These are phyloP conservation scores for Lota lota DNA, from an alignment of 2,113 vertebrate genomes.

Conservation along the genomic window DNA sequence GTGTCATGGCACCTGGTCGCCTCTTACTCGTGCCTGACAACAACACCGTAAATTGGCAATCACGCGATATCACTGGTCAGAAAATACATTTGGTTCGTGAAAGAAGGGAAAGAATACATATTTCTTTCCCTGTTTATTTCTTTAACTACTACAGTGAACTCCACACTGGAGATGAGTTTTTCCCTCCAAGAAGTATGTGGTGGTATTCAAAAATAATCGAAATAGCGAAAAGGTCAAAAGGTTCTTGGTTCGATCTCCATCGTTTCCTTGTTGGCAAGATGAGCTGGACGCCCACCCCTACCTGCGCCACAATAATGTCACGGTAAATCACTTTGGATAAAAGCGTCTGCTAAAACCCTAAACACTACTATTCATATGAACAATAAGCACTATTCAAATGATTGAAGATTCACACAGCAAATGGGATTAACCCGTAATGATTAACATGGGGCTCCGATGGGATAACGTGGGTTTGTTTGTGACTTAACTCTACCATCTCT, in stretches of 20 bases:
- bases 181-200: too few species aligned
- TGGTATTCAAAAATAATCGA: too few species aligned
- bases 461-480: neutral
- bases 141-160: neutral
- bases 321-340: too few species aligned
- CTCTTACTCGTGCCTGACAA: slow-evolving; percentile 16
- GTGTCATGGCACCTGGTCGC: slow-evolving; percentile 20
- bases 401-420: neutral
- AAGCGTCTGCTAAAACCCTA: too few species aligned
- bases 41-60: slow-evolving; percentile 43
- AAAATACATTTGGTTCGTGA: slow-evolving; percentile 28
- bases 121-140: neutral
- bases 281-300: too few species aligned
- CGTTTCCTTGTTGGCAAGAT: too few species aligned
- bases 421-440: neutral
- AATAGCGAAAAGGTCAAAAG: too few species aligned
- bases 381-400: neutral
- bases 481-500: too few species aligned
- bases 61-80: slow-evolving; percentile 40
- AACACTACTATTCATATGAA: too few species aligned
- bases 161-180: too few species aligned
- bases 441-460: slow-evolving; percentile 1
- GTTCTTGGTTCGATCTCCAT: too few species aligned
- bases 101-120: slow-evolving; percentile 26
- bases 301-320: too few species aligned